Conservation (phyloP, 2,113 vertebrate genomes). For the Alligator mississippiensis region DNA sequence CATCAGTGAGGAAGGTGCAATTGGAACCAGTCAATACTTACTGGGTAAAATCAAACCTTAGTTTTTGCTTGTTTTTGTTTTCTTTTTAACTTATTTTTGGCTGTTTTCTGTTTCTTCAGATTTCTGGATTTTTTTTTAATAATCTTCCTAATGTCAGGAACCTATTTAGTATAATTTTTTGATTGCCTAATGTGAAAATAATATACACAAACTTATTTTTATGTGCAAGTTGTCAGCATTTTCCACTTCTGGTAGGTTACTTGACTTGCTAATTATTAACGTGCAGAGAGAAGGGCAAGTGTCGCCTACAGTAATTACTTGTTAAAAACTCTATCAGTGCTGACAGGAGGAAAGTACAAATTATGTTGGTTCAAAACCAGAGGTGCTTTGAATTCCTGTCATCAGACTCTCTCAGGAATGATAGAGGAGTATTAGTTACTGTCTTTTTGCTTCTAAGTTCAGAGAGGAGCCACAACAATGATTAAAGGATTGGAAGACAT, state of each 20-base stretch:
- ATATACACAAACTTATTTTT: background rate
- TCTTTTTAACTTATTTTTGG: background rate
- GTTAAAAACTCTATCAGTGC: background rate
- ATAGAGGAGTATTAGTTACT: slow-evolving; percentile 19
- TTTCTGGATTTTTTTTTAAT: background rate
- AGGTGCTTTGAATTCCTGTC: slow-evolving; percentile 26
- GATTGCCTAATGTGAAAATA: background rate
- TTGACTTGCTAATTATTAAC: slow-evolving; percentile 42
- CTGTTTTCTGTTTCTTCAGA: background rate
- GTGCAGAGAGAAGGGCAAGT: background rate
- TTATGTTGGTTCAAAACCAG: slow-evolving; percentile 37
- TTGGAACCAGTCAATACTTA: background rate
- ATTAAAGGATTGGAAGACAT: background rate
- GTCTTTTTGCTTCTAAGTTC: background rate
- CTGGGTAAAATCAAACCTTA: background rate
- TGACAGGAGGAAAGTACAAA: slow-evolving; percentile 19
- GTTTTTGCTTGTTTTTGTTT: background rate
- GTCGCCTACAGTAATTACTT: slow-evolving; percentile 20
- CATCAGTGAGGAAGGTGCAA: background rate
- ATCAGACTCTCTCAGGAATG: slow-evolving; percentile 6
- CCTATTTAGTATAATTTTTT: background rate
- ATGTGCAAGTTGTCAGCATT: background rate
- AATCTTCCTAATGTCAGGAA: background rate
- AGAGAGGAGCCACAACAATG: background rate
- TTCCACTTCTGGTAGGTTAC: slow-evolving; percentile 2